Evolutionary conservation across 2,113 vertebrate genomes (phyloP), one percentile per base, ranked within the genome.

Genomic region (Clarias batrachus): DNA sequence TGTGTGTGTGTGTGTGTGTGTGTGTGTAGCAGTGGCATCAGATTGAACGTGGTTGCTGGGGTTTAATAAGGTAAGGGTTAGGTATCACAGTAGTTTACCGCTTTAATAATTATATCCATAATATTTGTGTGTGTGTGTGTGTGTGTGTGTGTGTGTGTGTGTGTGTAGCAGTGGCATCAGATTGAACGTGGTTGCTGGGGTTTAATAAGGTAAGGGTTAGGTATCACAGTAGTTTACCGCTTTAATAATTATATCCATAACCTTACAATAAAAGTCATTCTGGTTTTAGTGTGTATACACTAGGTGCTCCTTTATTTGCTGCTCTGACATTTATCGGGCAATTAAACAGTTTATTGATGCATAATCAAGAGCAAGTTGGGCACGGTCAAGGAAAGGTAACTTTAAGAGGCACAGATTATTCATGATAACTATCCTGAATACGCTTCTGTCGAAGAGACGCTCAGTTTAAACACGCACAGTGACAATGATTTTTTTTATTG

Each of bases 271-370:
- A 77, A 27, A 77, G 52, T 77, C n/a, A 56, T 17, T 56, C 23
- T 56, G 56, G 25, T 9, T 3, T 48, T 27, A n/a, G 57, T 76
- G 33, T 12, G 2, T 74, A 16, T 70, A 62, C 27, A 79, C 63
- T 56, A 62, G 60, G 70, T 41, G 56, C 17, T 73, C 62, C 33
- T 81, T 62, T 73, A 81, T 86, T 71, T 52, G 17, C 59, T 81
- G 65, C 56, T 73, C 17, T 73, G 65, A 86, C 78, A 73, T 86
- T 81, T 86, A 81, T 71, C 10, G 19, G 33, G 37, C 33, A 71
- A 81, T 62, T 85, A 68, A 41, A 33, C 48, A 41, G 37, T 81
- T 86, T 81, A 27, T 73, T 81, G 56, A 41, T 71, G 5, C n/a
- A 27, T 59, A 81, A 30, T 81, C 8, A 17, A 21, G 16, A 52